Percentiles rank a stretch among this genome's conserved stretches.
phyloP scores from a whole-genome alignment of 92 coral and sea anemone species.

The Siderastrea siderea region DNA sequence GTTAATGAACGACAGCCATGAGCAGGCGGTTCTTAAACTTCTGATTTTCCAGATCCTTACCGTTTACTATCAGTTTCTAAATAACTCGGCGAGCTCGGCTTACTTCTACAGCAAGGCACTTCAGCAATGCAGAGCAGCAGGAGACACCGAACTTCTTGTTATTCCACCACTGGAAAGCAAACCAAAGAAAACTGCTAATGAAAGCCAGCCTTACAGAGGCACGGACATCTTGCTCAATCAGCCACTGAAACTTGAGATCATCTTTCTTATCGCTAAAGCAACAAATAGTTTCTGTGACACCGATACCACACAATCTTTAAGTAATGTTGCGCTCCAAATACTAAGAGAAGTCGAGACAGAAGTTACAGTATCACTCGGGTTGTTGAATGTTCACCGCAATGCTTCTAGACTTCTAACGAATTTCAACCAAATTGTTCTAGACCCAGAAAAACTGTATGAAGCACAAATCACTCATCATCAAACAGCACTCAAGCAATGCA shows the following conservation, averaged over 20 bases:
- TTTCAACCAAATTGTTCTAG: background rate
- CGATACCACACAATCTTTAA: background rate
- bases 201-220: background rate
- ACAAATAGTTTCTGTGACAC: background rate
- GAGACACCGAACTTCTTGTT: background rate
- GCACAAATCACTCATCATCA: background rate
- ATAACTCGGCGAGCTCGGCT: background rate
- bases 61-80: background rate
- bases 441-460: background rate
- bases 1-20: background rate
- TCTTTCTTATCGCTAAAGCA: background rate
- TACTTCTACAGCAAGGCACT: background rate
- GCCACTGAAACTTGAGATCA: background rate
- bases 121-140: background rate
- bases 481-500: background rate
- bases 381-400: background rate
- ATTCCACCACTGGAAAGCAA: background rate
- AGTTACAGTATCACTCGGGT: background rate
- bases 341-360: background rate
- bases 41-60: background rate
- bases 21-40: background rate
- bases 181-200: background rate
- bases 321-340: background rate
- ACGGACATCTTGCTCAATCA: background rate
- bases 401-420: background rate